Conservation (phyloP, 2,888 invertebrate genomes). For the Branchinecta sandiegonensis region DNA sequence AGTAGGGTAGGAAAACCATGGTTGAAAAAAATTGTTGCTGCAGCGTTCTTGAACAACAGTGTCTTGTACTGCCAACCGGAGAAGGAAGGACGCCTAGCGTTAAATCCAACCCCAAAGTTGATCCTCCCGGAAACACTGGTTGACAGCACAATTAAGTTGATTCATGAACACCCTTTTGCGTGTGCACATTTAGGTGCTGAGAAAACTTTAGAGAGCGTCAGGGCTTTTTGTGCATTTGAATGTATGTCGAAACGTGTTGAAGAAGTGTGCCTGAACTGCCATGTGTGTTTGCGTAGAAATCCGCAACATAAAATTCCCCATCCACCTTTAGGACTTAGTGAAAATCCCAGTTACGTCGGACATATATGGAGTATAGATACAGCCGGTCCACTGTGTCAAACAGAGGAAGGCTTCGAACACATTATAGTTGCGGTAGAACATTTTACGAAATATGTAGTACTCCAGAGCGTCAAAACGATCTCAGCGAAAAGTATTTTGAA, state of each 20-base stretch:
- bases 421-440: neutral
- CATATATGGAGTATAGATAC: slow-evolving; percentile 12
- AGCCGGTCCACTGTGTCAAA: neutral
- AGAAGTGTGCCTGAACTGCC: too few species aligned
- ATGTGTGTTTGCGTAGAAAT: too few species aligned
- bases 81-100: neutral
- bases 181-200: too few species aligned
- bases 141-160: neutral
- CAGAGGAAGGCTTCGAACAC: neutral
- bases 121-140: neutral
- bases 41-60: neutral
- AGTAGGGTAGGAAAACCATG: neutral
- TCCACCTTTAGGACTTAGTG: neutral
- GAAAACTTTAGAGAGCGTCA: too few species aligned
- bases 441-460: neutral
- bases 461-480: neutral
- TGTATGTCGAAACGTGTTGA: too few species aligned
- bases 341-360: neutral
- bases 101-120: neutral
- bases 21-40: neutral
- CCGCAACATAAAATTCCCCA: too few species aligned
- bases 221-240: too few species aligned
- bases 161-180: too few species aligned
- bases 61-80: neutral
- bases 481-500: neutral